A percentile compares a stretch with the other conserved stretches of the same genome.
These are phyloP conservation scores for Acleris literana DNA, from an alignment of 2,888 invertebrate species.

Conservation along the genomic window DNA sequence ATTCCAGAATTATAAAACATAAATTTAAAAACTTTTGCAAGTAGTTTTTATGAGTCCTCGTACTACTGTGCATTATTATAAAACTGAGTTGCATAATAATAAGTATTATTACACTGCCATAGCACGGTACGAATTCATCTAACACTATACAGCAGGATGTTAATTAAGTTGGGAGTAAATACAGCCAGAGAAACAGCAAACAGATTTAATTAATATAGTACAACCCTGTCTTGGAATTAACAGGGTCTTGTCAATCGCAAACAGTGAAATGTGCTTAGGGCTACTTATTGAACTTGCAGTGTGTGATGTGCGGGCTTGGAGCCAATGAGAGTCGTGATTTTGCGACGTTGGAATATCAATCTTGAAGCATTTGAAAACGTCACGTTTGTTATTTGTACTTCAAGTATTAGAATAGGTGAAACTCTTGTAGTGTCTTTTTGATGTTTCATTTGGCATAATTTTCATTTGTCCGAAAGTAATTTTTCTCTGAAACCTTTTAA, in stretches of 20 bases:
- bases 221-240: conserved; percentile 65
- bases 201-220: conserved; percentile 78
- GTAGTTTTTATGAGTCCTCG: background rate
- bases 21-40: background rate
- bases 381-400: background rate
- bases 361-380: background rate
- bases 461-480: too few relatives aligned
- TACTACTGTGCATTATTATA: background rate
- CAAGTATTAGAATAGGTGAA: background rate
- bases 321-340: background rate
- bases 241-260: conserved; percentile 64
- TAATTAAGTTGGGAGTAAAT: conserved; percentile 74
- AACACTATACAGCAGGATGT: conserved; percentile 55
- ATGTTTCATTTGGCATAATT: too few relatives aligned
- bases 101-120: conserved; percentile 27
- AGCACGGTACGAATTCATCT: conserved; percentile 36
- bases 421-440: too few relatives aligned
- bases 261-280: conserved; percentile 43
- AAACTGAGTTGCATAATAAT: conserved; percentile 17
- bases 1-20: too few relatives aligned
- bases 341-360: conserved; percentile 6
- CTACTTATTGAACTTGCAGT: conserved; percentile 37
- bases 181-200: conserved; percentile 71
- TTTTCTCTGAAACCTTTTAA: too few relatives aligned
- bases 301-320: conserved; percentile 3